Evolutionary conservation across 2,797 vertebrate genomes (phyloP), one percentile per base, ranked within the genome.

Genomic region (Pseudocheirus occidentalis): DNA sequence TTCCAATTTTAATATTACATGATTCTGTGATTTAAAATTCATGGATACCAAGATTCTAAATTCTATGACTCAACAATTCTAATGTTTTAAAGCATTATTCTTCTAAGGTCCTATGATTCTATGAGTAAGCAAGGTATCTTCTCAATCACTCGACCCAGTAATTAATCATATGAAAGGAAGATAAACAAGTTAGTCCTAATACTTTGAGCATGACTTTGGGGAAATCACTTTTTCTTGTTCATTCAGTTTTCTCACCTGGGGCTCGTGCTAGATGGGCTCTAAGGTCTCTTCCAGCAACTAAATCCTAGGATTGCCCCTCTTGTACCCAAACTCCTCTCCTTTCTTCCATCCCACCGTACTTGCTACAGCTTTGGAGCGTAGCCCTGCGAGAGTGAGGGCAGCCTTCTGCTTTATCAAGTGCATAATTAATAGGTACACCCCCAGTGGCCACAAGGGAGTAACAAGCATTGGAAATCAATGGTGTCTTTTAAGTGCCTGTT

Each of bases 361-460:
- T 90, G 91, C 55, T 54, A 94, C 54, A 89, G 5, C 91, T 66
- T 5, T 92, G 91, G 21, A 91, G 21, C 54, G 1, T 13, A 81
- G 91, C 57, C 53, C 55, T 97, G 59, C 55, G 95, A 91, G 59
- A 92, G 55, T 14, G 50, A 90, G 56, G 50, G 50, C 13, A 34
- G 62, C 90, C 56, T 18, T 57, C 81, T 96, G 81, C 40, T 93
- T 93, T 93, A 93, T 92, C 59, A 56, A 94, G 53, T 40, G 73
- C 62, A 11, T 89, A 91, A 94, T 92, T 94, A 92, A 57, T 66
- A 92, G 94, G 94, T 53, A 97, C 53, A 27, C 31, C 91, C n/a
- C 73, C 21, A 31, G 94, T 12, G 54, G 93, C 1, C 93, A 62
- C 9, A 52, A 94, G 50, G 10, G 92, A 93, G 31, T 87, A 93